A percentile compares a stretch with the other conserved stretches of the same genome.
These are phyloP conservation scores for Siderastrea siderea DNA, from an alignment of 92 coral and sea anemone species.

Conservation along the genomic window DNA sequence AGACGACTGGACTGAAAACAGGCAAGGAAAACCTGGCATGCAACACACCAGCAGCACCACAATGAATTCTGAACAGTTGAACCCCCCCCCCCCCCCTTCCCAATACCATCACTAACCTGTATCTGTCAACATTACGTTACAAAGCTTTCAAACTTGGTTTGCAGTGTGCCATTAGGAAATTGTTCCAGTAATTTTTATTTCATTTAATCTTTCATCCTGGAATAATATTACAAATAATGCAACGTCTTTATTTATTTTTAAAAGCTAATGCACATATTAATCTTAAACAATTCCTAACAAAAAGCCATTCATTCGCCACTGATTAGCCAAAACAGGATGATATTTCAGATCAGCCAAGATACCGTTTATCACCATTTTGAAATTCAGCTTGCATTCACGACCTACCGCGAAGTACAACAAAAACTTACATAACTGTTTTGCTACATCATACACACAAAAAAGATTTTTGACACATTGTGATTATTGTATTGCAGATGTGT, in stretches of 20 bases:
- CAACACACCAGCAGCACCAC: too few relatives aligned
- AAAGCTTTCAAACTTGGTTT: too few relatives aligned
- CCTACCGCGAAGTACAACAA: slow-evolving; percentile 33
- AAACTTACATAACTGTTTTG: neutral
- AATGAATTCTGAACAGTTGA: too few relatives aligned
- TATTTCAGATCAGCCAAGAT: neutral
- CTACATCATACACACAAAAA: neutral
- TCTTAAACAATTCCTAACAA: neutral
- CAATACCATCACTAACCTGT: too few relatives aligned
- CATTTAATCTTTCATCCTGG: too few relatives aligned
- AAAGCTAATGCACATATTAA: neutral
- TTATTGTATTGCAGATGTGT: slow-evolving; percentile 1
- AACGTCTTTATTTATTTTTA: neutral
- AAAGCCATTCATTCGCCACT: slow-evolving; percentile 19
- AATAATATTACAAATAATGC: neutral
- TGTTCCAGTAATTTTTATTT: too few relatives aligned
- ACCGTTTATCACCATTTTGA: slow-evolving; percentile 8
- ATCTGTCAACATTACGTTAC: too few relatives aligned
- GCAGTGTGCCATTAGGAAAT: too few relatives aligned
- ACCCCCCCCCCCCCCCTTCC: too few relatives aligned
- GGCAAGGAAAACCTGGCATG: too few relatives aligned
- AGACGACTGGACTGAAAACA: too few relatives aligned
- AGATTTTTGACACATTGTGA: neutral
- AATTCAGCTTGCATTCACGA: neutral
- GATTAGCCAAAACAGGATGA: neutral